phyloP scores from a whole-genome alignment of 1,140 invertebrate species.

The Eubasilissa regina region DNA sequence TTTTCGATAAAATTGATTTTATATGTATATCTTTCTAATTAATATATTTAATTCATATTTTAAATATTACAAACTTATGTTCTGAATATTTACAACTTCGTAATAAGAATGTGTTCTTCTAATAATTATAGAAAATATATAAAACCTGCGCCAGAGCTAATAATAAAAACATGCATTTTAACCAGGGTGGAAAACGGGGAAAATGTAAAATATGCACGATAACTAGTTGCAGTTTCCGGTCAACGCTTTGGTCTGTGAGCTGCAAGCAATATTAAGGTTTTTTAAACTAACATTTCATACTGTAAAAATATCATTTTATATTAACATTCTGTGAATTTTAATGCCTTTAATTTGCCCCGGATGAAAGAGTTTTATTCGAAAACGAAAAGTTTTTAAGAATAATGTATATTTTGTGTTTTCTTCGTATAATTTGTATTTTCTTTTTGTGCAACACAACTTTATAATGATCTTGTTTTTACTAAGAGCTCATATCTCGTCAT shows the following conservation, averaged over 20 bases:
- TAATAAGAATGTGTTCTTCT: too few species aligned
- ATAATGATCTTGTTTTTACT: too few species aligned
- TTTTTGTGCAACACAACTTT: too few species aligned
- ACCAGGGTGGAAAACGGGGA: slow-evolving; percentile 43
- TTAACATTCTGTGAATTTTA: slow-evolving; percentile 7
- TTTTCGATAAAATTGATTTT: too few species aligned
- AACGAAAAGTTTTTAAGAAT: not conserved
- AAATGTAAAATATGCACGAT: slow-evolving; percentile 50
- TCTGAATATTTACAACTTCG: too few species aligned
- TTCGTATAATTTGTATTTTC: too few species aligned
- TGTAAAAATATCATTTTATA: slow-evolving; percentile 12
- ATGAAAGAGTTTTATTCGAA: not conserved
- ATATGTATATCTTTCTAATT: too few species aligned
- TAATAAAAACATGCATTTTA: slow-evolving; percentile 53
- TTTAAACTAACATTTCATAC: not conserved
- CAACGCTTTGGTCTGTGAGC: slow-evolving; percentile 46
- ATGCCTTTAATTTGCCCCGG: not conserved
- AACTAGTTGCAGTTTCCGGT: slow-evolving; percentile 53
- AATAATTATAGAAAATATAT: slow-evolving; percentile 16
- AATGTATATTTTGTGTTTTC: too few species aligned
- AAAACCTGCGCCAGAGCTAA: slow-evolving; percentile 37
- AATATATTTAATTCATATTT: too few species aligned
- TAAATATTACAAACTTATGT: too few species aligned
- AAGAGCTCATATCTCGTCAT: too few species aligned
- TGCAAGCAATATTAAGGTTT: slow-evolving; percentile 17